phyloP scores from a whole-genome alignment of 2,113 vertebrate genomes.

The Acrocephalus kingi region DNA sequence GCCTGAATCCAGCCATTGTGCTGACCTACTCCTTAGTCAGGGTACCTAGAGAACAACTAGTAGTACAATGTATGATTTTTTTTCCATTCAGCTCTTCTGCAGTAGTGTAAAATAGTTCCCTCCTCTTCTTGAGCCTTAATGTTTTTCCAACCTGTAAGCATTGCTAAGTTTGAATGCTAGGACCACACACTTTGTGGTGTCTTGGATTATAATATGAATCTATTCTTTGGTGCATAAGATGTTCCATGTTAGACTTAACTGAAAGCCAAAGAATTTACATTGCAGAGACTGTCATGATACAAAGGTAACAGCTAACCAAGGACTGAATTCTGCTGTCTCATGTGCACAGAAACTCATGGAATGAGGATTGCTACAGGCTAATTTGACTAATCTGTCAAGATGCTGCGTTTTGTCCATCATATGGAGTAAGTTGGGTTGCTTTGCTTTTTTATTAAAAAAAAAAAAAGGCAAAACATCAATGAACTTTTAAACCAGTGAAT shows the following conservation, averaged over 20 bases:
- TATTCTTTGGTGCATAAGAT: conserved; percentile 22
- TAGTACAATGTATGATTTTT: background rate
- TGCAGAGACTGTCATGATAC: background rate
- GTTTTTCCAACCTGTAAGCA: background rate
- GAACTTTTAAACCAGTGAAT: background rate
- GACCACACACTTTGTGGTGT: background rate
- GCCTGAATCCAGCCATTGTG: background rate
- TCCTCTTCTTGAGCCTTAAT: conserved; percentile 22
- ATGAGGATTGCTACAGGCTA: background rate
- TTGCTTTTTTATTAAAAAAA: background rate
- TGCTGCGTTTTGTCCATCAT: conserved; percentile 39
- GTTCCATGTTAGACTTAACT: background rate
- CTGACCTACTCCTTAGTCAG: background rate
- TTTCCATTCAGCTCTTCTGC: background rate
- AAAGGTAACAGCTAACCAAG: background rate
- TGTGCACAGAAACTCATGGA: conserved; percentile 32
- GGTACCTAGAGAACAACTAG: background rate
- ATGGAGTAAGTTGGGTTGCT: background rate
- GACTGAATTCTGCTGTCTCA: background rate
- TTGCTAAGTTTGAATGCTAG: background rate
- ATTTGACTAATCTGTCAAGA: conserved; percentile 26
- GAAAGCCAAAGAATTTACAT: conserved; percentile 59
- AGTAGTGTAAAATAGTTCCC: background rate
- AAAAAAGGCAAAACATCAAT: background rate
- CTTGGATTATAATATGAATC: background rate